These are phyloP conservation scores for Argyra leucocephala DNA, from an alignment of 2,888 invertebrate genomes.

Conservation along the genomic window DNA sequence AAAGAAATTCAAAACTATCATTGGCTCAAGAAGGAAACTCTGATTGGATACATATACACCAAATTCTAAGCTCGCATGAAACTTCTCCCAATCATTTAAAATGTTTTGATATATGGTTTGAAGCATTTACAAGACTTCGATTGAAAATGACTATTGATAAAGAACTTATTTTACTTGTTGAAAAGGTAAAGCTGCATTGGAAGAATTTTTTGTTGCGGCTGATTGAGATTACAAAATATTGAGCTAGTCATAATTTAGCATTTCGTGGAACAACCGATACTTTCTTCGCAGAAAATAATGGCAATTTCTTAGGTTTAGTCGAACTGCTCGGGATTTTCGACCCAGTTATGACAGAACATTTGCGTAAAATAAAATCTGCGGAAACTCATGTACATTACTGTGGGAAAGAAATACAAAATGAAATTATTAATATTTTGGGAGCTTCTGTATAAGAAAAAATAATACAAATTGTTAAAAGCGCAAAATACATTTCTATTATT, in stretches of 20 bases:
- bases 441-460: constrained; percentile 7
- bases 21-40: constrained; percentile 8
- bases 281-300: constrained; percentile 8
- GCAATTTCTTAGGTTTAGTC: neutral
- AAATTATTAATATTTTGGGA: constrained; percentile 8
- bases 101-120: constrained; percentile 8
- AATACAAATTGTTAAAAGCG: neutral
- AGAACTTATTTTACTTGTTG: constrained; percentile 9
- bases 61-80: constrained; percentile 8
- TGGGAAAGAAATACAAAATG: constrained; percentile 8
- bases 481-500: constrained; percentile 7
- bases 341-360: constrained; percentile 7
- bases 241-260: constrained; percentile 8
- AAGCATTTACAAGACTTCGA: constrained; percentile 7
- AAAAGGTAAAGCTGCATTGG: constrained; percentile 2
- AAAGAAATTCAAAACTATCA: constrained; percentile 8
- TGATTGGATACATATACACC: constrained; percentile 9
- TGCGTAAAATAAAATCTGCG: constrained; percentile 8
- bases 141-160: constrained; percentile 8
- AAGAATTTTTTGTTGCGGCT: constrained; percentile 7
- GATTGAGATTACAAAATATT: constrained; percentile 9
- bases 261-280: constrained; percentile 8
- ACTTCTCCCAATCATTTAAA: constrained; percentile 8
- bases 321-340: neutral
- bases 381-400: constrained; percentile 8